These are phyloP conservation scores for Ailuropoda melanoleuca DNA, from an alignment of 2,113 vertebrate species.

Conservation along the genomic window DNA sequence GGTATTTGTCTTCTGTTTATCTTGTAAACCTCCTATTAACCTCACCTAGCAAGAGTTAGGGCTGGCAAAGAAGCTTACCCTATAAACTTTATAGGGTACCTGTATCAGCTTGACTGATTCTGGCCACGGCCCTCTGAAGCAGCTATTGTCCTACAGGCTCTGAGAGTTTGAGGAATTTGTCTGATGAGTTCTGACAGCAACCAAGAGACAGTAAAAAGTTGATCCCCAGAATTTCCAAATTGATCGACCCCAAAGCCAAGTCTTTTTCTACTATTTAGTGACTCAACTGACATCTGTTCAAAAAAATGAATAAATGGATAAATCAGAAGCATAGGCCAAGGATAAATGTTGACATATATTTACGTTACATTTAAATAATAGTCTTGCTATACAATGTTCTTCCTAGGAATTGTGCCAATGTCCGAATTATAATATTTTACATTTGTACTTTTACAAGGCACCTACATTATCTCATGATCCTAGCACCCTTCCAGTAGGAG, in stretches of 20 bases:
- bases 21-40: not conserved
- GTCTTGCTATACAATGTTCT: not conserved
- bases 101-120: not conserved
- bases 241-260: not conserved
- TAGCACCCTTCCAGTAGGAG: not conserved
- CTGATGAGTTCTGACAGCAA: not conserved
- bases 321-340: not conserved
- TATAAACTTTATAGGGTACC: not conserved
- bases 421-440: conserved; percentile 1
- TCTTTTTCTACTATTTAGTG: not conserved
- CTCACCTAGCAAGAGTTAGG: not conserved
- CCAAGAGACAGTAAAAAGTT: not conserved
- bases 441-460: not conserved
- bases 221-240: not conserved
- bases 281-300: not conserved
- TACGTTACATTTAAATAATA: not conserved
- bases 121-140: not conserved
- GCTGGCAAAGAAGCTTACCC: not conserved
- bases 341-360: not conserved
- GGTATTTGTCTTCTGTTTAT: not conserved
- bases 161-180: not conserved
- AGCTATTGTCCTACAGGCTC: not conserved
- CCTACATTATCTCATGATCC: not conserved
- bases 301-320: conserved; percentile 15
- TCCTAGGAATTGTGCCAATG: not conserved